Conservation (phyloP, 2,113 vertebrate genomes). For the Psophia crepitans region DNA sequence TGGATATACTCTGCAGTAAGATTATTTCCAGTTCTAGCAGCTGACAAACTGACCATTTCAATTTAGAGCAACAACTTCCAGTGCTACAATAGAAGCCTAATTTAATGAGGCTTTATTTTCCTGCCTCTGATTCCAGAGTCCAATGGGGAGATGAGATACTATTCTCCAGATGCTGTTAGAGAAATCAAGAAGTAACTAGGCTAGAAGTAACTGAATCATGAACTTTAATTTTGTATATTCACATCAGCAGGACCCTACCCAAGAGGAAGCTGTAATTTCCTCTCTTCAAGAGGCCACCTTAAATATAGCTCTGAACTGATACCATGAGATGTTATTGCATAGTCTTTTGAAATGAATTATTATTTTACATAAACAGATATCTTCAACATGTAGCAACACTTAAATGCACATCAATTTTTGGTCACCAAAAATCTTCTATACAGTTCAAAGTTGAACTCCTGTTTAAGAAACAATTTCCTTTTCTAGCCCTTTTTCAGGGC, state of each 20-base stretch:
- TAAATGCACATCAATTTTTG: not conserved
- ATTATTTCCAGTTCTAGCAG: not conserved
- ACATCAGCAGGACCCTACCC: not conserved
- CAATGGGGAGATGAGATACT: not conserved
- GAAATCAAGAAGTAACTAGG: not conserved
- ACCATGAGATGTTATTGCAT: not conserved
- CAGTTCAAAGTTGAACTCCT: not conserved
- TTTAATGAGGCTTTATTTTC: not conserved
- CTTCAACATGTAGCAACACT: not conserved
- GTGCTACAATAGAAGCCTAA: not conserved
- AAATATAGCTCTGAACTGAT: not conserved
- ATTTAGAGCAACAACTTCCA: not conserved
- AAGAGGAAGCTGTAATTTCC: slow-evolving; percentile 14
- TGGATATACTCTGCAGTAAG: not conserved
- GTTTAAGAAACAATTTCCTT: not conserved
- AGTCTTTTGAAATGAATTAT: not conserved
- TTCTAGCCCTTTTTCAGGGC: not conserved
- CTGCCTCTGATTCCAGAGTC: not conserved
- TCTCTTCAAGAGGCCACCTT: not conserved
- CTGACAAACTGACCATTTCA: not conserved
- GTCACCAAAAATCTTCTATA: not conserved
- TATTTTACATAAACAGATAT: not conserved
- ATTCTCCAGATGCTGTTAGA: not conserved
- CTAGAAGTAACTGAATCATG: not conserved
- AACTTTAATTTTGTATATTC: not conserved